These are phyloP conservation scores for Zaprionus taronus DNA, from an alignment of 1,140 invertebrate genomes.

Conservation along the genomic window DNA sequence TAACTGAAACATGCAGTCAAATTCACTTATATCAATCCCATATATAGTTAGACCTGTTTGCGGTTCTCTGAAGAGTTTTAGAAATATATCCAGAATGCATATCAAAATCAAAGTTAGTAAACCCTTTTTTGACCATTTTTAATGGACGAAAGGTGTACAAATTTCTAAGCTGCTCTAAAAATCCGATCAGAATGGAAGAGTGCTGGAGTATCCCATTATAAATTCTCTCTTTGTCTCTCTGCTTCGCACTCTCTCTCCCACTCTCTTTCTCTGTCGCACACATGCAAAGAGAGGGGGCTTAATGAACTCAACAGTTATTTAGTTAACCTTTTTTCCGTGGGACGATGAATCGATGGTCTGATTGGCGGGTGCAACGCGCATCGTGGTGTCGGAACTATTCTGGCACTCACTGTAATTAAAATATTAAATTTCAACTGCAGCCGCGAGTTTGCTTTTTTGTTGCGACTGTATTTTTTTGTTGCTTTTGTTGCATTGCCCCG, in stretches of 20 bases:
- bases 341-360: neutral
- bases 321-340: neutral
- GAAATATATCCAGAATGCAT: too few species aligned
- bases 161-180: neutral
- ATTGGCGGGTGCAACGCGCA: neutral
- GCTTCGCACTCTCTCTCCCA: neutral
- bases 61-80: too few species aligned
- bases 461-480: neutral
- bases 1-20: too few species aligned
- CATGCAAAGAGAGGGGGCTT: neutral
- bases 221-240: neutral
- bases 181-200: too few species aligned
- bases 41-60: too few species aligned
- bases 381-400: neutral
- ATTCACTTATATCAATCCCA: too few species aligned
- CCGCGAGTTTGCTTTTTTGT: neutral
- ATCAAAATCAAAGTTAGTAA: too few species aligned
- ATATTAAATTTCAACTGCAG: constrained; percentile 13
- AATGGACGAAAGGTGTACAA: neutral
- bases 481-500: neutral
- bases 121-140: too few species aligned
- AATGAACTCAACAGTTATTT: constrained; percentile 7
- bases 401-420: constrained; percentile 7
- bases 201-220: too few species aligned
- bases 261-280: neutral